phyloP scores from a whole-genome alignment of 2,797 vertebrate species.

The Lepidocolaptes lacrymiger region DNA sequence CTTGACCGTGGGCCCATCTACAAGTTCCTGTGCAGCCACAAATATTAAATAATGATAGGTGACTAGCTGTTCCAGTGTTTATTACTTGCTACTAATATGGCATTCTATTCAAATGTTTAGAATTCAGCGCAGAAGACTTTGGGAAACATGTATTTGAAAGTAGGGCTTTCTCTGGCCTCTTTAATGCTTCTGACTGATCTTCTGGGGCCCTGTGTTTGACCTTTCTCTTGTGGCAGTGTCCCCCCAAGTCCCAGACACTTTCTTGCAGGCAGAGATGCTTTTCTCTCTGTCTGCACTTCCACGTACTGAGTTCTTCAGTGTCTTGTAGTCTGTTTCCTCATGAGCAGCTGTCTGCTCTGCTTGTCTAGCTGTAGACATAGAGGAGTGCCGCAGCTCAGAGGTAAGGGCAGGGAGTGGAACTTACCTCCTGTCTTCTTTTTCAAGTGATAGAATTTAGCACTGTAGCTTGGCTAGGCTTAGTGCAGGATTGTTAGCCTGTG shows the following conservation, averaged over 20 bases:
- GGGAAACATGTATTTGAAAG: not conserved
- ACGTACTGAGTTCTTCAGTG: not conserved
- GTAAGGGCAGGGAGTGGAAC: not conserved
- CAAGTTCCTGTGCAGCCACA: not conserved
- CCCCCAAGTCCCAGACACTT: not conserved
- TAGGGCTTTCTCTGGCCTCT: not conserved
- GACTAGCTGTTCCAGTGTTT: not conserved
- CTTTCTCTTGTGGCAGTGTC: not conserved
- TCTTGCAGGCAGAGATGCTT: not conserved
- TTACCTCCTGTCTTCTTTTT: accelerated
- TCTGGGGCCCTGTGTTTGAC: not conserved
- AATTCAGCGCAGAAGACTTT: not conserved
- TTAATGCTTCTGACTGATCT: not conserved
- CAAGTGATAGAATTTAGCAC: not conserved
- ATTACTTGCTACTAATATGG: not conserved
- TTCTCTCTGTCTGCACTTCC: not conserved
- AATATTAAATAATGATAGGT: not conserved
- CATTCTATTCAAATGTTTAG: not conserved
- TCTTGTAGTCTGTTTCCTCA: not conserved
- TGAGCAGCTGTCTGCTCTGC: not conserved
- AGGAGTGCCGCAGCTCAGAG: not conserved
- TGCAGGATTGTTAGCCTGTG: not conserved
- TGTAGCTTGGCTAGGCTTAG: not conserved
- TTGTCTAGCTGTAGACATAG: not conserved
- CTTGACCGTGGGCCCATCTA: not conserved